Evolutionary conservation across 1,140 invertebrate genomes (phyloP).

Genomic region (Pentalonia nigronervosa): DNA sequence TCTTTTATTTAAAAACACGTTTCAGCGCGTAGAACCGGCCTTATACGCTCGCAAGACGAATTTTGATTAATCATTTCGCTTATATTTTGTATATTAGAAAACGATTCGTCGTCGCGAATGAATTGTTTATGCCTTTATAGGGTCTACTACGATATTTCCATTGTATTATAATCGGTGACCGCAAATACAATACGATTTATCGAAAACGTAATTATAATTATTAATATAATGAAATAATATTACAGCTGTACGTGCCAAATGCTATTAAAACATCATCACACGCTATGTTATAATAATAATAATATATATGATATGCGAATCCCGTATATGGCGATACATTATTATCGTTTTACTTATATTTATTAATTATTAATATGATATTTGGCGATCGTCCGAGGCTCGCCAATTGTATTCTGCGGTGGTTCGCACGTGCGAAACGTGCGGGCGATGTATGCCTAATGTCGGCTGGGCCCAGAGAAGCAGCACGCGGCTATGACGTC

Average conservation of each 20-base stretch:
- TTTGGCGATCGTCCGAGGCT: background rate
- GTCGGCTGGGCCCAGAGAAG: background rate
- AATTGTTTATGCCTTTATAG: background rate
- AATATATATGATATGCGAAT: background rate
- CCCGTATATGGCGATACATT: background rate
- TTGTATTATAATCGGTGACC: background rate
- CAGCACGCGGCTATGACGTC: background rate
- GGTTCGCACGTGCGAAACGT: background rate
- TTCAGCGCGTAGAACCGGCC: no score
- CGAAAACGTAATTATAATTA: constrained; percentile 9
- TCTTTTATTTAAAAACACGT: background rate
- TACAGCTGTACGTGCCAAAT: background rate
- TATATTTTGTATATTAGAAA: background rate
- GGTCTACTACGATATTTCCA: background rate
- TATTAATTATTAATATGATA: background rate
- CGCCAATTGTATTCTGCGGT: background rate
- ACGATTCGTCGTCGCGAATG: background rate
- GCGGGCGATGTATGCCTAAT: background rate
- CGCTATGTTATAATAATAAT: background rate
- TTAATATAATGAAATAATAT: background rate
- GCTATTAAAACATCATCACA: background rate
- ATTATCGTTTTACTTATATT: background rate
- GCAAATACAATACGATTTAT: background rate
- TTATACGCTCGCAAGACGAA: no score
- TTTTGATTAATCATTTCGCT: background rate